Conservation (phyloP, 1,140 invertebrate species). For the Steinernema feltiae region DNA sequence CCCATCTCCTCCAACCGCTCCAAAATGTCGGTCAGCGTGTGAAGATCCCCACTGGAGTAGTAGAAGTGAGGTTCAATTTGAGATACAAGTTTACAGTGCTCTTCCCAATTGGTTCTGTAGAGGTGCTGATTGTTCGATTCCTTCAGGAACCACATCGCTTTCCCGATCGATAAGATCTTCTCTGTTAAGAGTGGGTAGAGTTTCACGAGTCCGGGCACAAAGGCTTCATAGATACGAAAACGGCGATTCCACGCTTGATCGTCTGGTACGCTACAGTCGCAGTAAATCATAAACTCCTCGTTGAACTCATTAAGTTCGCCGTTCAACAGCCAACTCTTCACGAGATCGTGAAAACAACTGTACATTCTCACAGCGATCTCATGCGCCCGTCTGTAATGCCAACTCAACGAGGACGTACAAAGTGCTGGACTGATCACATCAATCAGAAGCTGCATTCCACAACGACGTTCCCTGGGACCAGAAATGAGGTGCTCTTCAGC, state of each 20-base stretch:
- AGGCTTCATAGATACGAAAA: neutral
- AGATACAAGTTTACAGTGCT: neutral
- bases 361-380: neutral
- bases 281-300: slow-evolving; percentile 2
- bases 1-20: neutral
- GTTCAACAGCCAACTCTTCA: neutral
- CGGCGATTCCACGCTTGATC: slow-evolving; percentile 7
- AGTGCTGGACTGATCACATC: neutral
- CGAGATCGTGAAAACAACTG: neutral
- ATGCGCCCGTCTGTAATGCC: neutral
- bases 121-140: neutral
- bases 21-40: neutral
- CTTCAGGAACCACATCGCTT: slow-evolving; percentile 8
- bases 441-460: neutral
- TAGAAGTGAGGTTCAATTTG: neutral
- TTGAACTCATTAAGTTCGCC: slow-evolving; percentile 4
- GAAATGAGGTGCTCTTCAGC: neutral
- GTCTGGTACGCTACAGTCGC: neutral
- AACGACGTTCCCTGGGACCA: neutral
- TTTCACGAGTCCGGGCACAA: neutral
- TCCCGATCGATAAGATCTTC: neutral
- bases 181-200: neutral
- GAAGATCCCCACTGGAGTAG: neutral
- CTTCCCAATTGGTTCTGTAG: neutral
- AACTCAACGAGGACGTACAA: neutral